Evolutionary conservation across 1,140 invertebrate genomes (phyloP).

Genomic region (Halictus rubicundus): DNA sequence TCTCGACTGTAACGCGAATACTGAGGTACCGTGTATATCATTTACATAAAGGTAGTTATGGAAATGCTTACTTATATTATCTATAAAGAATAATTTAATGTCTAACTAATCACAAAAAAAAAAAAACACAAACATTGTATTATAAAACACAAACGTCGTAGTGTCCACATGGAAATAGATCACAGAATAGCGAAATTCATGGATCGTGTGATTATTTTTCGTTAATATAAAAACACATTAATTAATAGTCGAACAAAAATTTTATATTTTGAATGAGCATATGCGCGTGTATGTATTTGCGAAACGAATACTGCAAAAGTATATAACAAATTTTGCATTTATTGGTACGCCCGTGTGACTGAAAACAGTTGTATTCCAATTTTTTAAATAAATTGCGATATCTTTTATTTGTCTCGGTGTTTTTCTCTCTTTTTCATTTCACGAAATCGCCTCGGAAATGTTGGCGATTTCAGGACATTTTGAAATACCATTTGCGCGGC

Average conservation of each 20-base stretch:
- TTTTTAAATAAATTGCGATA: slow-evolving; percentile 24
- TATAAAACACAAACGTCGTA: not conserved
- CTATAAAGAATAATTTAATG: not conserved
- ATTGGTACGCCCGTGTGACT: not conserved
- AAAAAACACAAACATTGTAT: no score
- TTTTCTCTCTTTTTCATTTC: not conserved
- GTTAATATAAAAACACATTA: not conserved
- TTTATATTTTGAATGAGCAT: slow-evolving; percentile 3
- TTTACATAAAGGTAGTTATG: not conserved
- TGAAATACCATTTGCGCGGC: not conserved
- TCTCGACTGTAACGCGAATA: no score
- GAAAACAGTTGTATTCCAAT: not conserved
- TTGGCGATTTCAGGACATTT: not conserved
- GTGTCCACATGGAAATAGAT: not conserved
- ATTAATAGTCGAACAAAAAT: not conserved
- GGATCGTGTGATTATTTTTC: not conserved
- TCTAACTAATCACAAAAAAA: slow-evolving; percentile 6
- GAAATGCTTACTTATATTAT: not conserved
- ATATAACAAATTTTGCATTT: slow-evolving; percentile 24
- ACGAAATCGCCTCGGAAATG: not conserved
- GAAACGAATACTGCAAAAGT: not conserved
- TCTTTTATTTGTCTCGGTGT: not conserved
- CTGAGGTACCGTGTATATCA: not conserved
- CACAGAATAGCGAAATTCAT: not conserved
- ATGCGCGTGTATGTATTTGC: not conserved